Base-by-base conservation (phyloP, 2,797 vertebrate species). In the Labroides dimidiatus region DNA sequence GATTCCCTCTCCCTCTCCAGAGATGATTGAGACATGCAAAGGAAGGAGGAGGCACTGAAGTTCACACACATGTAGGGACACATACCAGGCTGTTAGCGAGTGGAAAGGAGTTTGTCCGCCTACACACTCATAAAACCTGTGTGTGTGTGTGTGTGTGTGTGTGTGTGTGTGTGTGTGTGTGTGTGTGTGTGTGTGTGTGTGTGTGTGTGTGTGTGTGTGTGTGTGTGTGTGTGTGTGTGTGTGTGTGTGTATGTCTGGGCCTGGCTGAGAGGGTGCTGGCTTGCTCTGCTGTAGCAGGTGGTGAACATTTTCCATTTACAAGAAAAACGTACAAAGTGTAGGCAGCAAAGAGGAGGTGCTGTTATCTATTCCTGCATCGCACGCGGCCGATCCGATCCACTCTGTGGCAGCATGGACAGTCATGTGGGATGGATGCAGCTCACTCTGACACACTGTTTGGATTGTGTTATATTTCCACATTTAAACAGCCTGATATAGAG, bases 311-410 rank as follows among this genome's bases (percentile, higher is more conserved):
- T 88, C 72, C 84, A 81, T 86, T 87, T 89, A 87, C 84, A 84
- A 87, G 85, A 87, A 86, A 86, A 87, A 49, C 23, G 23, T 78
- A 84, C 69, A 64, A 71, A 81, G 81, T 84, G 88, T 91, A 79
- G 87, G 89, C 86, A 88, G 89, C 64, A 84, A 69, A 81, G 84
- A 86, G 85, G 84, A 85, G 87, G 87, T 82, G 80, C 85, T 90
- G 85, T 82, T 79, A 81, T 84, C 81, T 85, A 86, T 84, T 87
- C 73, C 68, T 76, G 78, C 57, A 47, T 67, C 44, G 14, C 81
- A 86, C 69, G 67, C 56, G 27, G 79, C 67, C 48, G 20, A 80
- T 81, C 80, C 69, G 48, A 84, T 69, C 64, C 63, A 66, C 62
- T 81, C 75, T 63, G 61, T 74, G 68, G 64, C 76, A 75, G 48